Evolutionary conservation across 2,888 invertebrate genomes (phyloP), one percentile per base, ranked within the genome.

Genomic region (Caenorhabditis afra): DNA sequence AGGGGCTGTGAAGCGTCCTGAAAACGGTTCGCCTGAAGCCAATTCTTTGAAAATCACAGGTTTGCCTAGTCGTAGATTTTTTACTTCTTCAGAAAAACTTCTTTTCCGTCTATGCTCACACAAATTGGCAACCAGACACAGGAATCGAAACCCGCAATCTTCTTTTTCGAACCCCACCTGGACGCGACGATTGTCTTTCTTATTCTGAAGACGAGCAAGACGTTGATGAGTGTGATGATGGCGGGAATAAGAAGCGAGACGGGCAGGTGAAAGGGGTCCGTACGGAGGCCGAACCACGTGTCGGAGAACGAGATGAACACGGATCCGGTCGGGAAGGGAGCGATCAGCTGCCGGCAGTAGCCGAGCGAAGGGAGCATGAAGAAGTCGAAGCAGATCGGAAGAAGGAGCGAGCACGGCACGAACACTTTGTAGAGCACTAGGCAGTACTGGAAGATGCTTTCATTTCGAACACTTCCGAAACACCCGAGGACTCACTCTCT

Each of bases 341-440:
- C 16, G 23, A 14, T 29, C 3, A 53, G 35, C 11, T 20, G 44
- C 1, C 58, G 22, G n/a, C 39, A 58, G 29, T 58, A 58, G 12
- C 58, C 58, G 1, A 58, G 23, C 3, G 58, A 44, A 11, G 58
- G 58, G 23, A 58, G 14, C 58, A 58, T 58, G 11, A 58, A 58
- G 8, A 12, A 58, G 20, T 45, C 45, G 23, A 16, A 23, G 44
- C 20, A 11, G 5, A 58, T 14, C 16, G 58, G 45, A 23, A 58
- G n/a, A 10, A 29, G 11, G 18, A 58, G 1, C 8, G 58, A 23
- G 23, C 23, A 8, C 1, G 45, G 58, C 8, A 44, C 44, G 41
- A 41, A 58, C 11, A 45, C 3, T 23, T 23, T 45, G 58, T 23
- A 58, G n/a, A 58, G 45, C 8, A 10, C 14, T 5, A 8, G 22